phyloP scores from a whole-genome alignment of 2,888 invertebrate genomes.

The Tubulanus polymorphus region DNA sequence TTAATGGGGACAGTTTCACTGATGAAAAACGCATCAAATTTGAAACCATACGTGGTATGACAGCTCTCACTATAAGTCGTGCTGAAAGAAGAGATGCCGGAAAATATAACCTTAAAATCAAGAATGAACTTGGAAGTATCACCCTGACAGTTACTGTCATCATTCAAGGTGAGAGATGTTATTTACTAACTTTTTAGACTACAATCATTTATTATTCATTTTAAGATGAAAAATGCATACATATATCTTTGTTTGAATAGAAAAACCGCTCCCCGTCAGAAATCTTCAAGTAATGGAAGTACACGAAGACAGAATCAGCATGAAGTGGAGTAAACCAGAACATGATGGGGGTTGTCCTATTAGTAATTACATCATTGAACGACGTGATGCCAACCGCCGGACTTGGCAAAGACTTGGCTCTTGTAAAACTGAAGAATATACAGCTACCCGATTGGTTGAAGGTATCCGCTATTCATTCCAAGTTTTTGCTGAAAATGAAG shows the following conservation, averaged over 20 bases:
- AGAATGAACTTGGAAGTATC: conserved; percentile 24
- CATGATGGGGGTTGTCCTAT: conserved; percentile 43
- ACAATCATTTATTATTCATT: no score
- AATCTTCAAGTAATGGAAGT: conserved; percentile 29
- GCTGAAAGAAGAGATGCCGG: conserved; percentile 17
- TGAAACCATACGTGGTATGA: background rate
- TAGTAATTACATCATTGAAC: conserved; percentile 34
- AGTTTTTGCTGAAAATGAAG: conserved; percentile 81
- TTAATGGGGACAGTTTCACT: conserved; percentile 3
- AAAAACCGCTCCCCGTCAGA: conserved; percentile 15
- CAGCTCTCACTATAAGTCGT: background rate
- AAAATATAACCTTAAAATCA: conserved; percentile 22
- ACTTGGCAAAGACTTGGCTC: conserved; percentile 34
- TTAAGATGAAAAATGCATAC: no score
- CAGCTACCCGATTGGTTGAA: conserved; percentile 44
- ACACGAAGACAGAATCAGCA: conserved; percentile 21
- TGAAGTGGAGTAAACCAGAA: conserved; percentile 37
- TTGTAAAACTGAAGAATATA: conserved; percentile 21
- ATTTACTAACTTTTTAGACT: no score
- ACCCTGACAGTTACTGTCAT: conserved; percentile 18
- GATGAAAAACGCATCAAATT: background rate
- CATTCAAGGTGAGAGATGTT: conserved; percentile 41
- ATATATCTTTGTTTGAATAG: no score
- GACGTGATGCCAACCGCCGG: conserved; percentile 26
- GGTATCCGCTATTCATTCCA: conserved; percentile 86